phyloP scores from a whole-genome alignment of 2,888 invertebrate genomes.

The Drosophila borborema region DNA sequence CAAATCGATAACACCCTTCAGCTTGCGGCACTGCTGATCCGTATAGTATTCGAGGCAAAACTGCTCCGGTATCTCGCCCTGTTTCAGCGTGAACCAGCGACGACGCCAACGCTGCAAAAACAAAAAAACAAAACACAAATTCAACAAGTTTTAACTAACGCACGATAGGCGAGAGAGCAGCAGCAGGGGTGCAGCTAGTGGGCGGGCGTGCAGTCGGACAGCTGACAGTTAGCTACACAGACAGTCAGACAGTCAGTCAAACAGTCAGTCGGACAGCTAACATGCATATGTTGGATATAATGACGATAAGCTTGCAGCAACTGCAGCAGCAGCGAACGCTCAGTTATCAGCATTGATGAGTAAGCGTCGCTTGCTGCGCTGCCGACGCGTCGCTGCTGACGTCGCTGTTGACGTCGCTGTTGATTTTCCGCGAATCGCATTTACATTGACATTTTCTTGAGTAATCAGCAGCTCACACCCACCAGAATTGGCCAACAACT shows the following conservation, averaged over 20 bases:
- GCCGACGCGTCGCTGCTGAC: conserved; percentile 14
- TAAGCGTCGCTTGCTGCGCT: conserved; percentile 51
- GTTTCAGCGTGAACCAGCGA: conserved; percentile 96
- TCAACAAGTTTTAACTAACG: conserved; percentile 29
- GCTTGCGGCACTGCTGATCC: conserved; percentile 92
- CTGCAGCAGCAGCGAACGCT: conserved; percentile 40
- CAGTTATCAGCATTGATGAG: conserved; percentile 48
- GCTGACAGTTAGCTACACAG: not conserved
- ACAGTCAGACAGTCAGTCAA: not conserved
- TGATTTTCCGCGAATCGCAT: conserved; percentile 66
- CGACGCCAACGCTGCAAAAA: conserved; percentile 94
- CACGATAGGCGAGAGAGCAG: conserved; percentile 37
- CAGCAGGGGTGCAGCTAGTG: conserved; percentile 9
- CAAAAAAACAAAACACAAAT: conserved; percentile 22
- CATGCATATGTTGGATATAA: conserved; percentile 40
- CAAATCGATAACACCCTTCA: conserved; percentile 95
- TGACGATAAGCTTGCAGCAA: conserved; percentile 8
- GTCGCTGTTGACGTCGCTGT: conserved; percentile 20
- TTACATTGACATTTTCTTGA: conserved; percentile 71
- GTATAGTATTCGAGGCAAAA: conserved; percentile 97
- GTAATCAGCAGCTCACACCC: conserved; percentile 52
- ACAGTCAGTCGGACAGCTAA: conserved; percentile 11
- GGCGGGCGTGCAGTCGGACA: conserved; percentile 15
- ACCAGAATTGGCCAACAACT: conserved; percentile 47
- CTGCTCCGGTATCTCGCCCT: conserved; percentile 96